Evolutionary conservation across 2,797 vertebrate species (phyloP), one percentile per base, ranked within the genome.

Genomic region (Poeciliopsis paucimaculata): DNA sequence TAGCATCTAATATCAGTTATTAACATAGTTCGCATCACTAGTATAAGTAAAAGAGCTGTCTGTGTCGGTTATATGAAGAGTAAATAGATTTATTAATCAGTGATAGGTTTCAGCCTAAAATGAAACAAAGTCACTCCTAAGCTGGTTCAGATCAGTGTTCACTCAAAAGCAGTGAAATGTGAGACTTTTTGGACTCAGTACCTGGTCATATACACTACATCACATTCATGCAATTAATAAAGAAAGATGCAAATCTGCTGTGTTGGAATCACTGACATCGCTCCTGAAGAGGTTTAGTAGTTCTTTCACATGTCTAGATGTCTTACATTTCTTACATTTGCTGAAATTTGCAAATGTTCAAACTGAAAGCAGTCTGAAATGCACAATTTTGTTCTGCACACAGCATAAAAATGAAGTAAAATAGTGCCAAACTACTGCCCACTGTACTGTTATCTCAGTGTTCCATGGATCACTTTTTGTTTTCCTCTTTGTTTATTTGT

Each of bases 401-500:
- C 18, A 23, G 11, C 3, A 68, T 20, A 4, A 26, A 68, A 68
- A 39, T 23, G 8, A 39, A 26, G 34, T 26, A 11, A 68, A 68
- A 1, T 36, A 4, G 31, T 23, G 18, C 34, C 18, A 23, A 68
- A 18, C 28, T 72, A 23, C 45, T 66, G 12, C 60, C 60, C 10
- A 49, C 31, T 46, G n/a, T 28, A 5, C 36, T 72, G 8, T 62
- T 77, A 73, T 77, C 79, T 83, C 79, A 82, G 18, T 28, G 66
- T 83, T 73, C 71, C 53, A 36, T 39, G 5, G 73, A 72, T 79
- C 23, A 57, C 78, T 70, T 81, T 41, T 77, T 76, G 79, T 85
- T 86, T 82, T 83, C 62, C 43, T 57, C 31, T 43, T 68, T 82
- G 88, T 90, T 87, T 83, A 82, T 55, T 15, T 72, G 74, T 39